Conservation (phyloP, 2,888 invertebrate genomes). For the Nephrocerus scutellatus region DNA sequence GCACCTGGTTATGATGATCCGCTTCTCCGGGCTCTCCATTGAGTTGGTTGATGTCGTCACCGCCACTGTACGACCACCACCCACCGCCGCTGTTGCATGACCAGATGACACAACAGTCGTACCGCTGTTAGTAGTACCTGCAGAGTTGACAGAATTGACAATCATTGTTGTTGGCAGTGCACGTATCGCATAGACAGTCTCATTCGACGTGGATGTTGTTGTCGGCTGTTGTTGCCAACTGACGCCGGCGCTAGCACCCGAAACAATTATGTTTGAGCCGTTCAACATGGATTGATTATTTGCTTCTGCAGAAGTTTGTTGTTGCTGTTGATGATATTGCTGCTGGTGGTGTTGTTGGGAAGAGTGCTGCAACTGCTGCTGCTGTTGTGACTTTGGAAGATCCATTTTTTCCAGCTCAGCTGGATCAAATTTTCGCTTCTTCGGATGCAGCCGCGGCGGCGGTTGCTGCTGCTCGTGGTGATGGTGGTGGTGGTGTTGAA, state of each 20-base stretch:
- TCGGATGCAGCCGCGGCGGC: conserved; percentile 69
- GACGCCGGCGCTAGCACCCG: conserved; percentile 11
- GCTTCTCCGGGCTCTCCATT: conserved; percentile 34
- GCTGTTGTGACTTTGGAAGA: conserved; percentile 18
- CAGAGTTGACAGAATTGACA: conserved; percentile 25
- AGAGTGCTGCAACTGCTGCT: not conserved
- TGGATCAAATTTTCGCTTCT: conserved; percentile 63
- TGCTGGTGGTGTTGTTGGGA: conserved; percentile 11
- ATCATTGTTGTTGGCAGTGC: conserved; percentile 25
- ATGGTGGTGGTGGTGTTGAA: conserved; percentile 44
- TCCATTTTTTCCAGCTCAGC: conserved; percentile 45
- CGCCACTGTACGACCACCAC: conserved; percentile 16
- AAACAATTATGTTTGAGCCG: conserved; percentile 1
- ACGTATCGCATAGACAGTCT: conserved; percentile 29
- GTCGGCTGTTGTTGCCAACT: conserved; percentile 16
- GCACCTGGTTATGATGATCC: conserved; percentile 34
- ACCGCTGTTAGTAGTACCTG: conserved; percentile 31
- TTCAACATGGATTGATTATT: conserved; percentile 4
- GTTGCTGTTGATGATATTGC: conserved; percentile 19
- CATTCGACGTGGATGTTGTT: conserved; percentile 17
- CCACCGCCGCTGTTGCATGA: conserved; percentile 18
- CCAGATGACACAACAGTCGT: conserved; percentile 23
- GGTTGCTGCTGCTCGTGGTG: conserved; percentile 22
- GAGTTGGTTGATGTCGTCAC: conserved; percentile 18
- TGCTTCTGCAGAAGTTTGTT: conserved; percentile 10